These are phyloP conservation scores for Brachionus calyciflorus DNA, from an alignment of 1,140 invertebrate species.

Conservation along the genomic window DNA sequence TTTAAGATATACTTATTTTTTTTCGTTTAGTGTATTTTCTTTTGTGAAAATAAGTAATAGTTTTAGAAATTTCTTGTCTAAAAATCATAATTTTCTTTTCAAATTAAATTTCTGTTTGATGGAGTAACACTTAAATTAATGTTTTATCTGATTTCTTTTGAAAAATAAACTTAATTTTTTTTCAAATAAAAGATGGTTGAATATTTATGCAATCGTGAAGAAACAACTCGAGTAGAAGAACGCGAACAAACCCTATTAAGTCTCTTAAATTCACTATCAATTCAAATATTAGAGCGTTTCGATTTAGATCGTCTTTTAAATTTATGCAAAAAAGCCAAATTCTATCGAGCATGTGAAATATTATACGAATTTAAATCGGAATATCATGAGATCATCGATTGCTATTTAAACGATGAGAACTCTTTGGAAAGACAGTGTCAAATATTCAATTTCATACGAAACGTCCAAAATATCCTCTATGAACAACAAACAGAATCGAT, in stretches of 20 bases:
- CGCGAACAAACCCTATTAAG: constrained; percentile 76
- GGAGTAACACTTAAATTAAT: no score
- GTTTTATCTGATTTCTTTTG: no score
- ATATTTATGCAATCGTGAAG: constrained; percentile 54
- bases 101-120: no score
- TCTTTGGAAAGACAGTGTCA: not conserved
- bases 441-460: constrained; percentile 30
- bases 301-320: constrained; percentile 64
- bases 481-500: constrained; percentile 40
- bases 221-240: constrained; percentile 67
- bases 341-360: constrained; percentile 68
- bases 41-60: no score
- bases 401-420: constrained; percentile 64
- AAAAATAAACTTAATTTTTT: no score
- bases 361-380: constrained; percentile 65
- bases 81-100: no score
- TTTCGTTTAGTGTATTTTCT: no score
- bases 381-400: constrained; percentile 65
- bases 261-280: constrained; percentile 40
- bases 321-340: constrained; percentile 67
- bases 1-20: no score
- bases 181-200: constrained; percentile 49
- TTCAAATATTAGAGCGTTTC: constrained; percentile 66
- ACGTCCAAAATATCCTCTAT: constrained; percentile 40
- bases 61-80: no score